Evolutionary conservation across 2,888 invertebrate species (phyloP), one percentile per base, ranked within the genome.

Genomic region (Plagodis pulveraria): DNA sequence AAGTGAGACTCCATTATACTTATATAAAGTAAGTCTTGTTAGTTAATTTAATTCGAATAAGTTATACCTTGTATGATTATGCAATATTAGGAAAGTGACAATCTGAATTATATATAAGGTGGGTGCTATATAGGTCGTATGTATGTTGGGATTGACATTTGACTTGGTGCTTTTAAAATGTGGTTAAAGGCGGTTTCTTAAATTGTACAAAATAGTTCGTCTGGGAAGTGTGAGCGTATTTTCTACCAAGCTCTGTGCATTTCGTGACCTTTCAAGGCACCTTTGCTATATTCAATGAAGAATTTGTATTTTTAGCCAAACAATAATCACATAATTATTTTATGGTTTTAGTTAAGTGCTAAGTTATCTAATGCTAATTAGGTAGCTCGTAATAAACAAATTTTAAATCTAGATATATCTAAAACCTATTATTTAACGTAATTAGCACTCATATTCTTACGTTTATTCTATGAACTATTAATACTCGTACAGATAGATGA

Each of bases 201-300:
- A 79, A 83, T 82, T 81, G 79, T 86, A 89, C 83, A 86, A 79
- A 76, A 76, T 83, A 79, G 73, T 79, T 80, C 75, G 84, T 89
- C 89, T 91, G 91, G 91, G 86, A 90, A 90, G 91, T 91, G 91
- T 89, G 91, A 89, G 91, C 91, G 86, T 89, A 89, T 86, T 80
- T 80, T 80, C 89, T 89, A 89, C 86, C 82, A 91, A 91, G 90
- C 91, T 86, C 83, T 85, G 91, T 91, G 91, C 90, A 82, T 79
- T 74, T 82, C 71, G 87, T 89, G 88, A 83, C 74, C 72, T 70
- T 84, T 83, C 10, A 47, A 61, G 67, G 83, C 83, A 84, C 83
- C 80, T 83, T 81, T 80, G 79, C 79, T 83, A 86, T 81, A 83
- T 88, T 87, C 78, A 80, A 87, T 88, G 84, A 81, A 46, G 48